Evolutionary conservation across 1,140 invertebrate genomes (phyloP).

Genomic region (Aethina tumida): DNA sequence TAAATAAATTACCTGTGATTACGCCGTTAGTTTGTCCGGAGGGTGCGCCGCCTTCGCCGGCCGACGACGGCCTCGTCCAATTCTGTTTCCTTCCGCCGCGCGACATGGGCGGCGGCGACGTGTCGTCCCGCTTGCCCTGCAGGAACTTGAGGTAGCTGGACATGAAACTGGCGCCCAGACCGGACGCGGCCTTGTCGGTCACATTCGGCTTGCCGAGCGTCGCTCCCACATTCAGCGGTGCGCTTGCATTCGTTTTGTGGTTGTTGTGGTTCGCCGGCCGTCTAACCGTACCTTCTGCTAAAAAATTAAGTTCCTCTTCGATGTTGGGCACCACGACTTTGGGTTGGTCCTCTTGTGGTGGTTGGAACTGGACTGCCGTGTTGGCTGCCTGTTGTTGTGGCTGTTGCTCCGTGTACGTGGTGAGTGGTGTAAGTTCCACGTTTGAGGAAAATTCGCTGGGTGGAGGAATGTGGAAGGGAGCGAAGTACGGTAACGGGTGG

Average conservation of each 20-base stretch:
- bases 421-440: conserved; percentile 52
- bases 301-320: conserved; percentile 71
- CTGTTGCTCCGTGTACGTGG: conserved; percentile 42
- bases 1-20: too few relatives aligned
- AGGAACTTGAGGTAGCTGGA: conserved; percentile 75
- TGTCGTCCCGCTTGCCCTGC: conserved; percentile 68
- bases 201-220: conserved; percentile 38
- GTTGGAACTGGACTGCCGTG: conserved; percentile 25
- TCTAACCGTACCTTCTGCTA: conserved; percentile 47
- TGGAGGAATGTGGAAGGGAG: conserved; percentile 57
- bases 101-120: conserved; percentile 57
- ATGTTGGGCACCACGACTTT: conserved; percentile 78
- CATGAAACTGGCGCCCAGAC: conserved; percentile 67
- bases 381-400: conserved; percentile 15
- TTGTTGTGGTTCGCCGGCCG: conserved; percentile 23
- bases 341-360: conserved; percentile 54
- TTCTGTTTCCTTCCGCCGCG: conserved; percentile 52
- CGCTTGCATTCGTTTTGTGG: conserved; percentile 8
- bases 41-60: conserved; percentile 22
- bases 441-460: conserved; percentile 51
- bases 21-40: conserved; percentile 16
- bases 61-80: conserved; percentile 44
- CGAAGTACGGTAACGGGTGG: conserved; percentile 52
- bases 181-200: conserved; percentile 38
- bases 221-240: conserved; percentile 7